A percentile compares a stretch with the other conserved stretches of the same genome.
These are phyloP conservation scores for Gephyroberyx darwinii DNA, from an alignment of 2,797 vertebrate species.

Conservation along the genomic window DNA sequence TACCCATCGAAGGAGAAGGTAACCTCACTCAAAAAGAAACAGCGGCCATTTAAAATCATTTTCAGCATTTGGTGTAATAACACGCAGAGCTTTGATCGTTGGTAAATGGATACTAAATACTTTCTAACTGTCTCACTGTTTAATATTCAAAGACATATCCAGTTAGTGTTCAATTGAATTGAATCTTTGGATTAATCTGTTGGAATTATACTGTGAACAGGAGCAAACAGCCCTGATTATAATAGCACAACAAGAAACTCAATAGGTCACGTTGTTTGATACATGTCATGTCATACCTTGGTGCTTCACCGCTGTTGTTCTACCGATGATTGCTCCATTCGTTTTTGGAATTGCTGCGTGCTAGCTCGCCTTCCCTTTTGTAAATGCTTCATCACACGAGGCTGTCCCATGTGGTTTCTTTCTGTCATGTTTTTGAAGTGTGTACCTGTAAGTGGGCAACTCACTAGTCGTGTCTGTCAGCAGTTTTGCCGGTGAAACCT, in stretches of 20 bases:
- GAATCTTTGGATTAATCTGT: background rate
- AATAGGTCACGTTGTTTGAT: background rate
- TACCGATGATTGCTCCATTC: background rate
- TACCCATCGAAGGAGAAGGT: background rate
- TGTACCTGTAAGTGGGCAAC: conserved; percentile 36
- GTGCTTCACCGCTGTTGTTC: conserved; percentile 14
- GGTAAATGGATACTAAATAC: background rate
- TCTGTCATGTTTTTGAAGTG: conserved; percentile 29
- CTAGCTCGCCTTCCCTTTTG: conserved; percentile 7
- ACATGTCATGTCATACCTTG: conserved; percentile 4
- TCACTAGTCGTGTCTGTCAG: conserved; percentile 15
- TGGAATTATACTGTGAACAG: background rate
- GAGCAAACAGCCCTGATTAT: background rate
- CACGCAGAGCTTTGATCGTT: conserved; percentile 21
- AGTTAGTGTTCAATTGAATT: background rate
- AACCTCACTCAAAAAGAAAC: conserved; percentile 26
- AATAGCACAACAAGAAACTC: conserved; percentile 41
- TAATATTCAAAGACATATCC: background rate
- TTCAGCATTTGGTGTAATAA: conserved; percentile 12
- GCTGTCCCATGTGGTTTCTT: conserved; percentile 3
- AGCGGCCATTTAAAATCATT: background rate
- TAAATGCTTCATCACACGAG: conserved; percentile 12
- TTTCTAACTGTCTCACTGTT: conserved; percentile 11
- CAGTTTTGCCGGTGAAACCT: conserved; percentile 27
- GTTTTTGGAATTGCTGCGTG: conserved; percentile 6